These are phyloP conservation scores for Montipora efflorescens DNA, from an alignment of 64 coral and sea anemone species.

Conservation along the genomic window DNA sequence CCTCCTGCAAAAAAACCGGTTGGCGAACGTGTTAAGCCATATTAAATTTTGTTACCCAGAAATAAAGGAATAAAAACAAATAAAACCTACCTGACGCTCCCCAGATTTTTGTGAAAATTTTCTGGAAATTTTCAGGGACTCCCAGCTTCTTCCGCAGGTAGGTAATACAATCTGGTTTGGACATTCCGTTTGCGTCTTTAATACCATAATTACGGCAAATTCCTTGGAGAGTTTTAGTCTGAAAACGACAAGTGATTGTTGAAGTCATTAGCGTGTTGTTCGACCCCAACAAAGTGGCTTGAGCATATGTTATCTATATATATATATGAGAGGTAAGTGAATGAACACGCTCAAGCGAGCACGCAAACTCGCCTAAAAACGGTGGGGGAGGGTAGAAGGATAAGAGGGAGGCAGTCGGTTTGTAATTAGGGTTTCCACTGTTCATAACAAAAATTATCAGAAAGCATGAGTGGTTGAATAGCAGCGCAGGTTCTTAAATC, in stretches of 20 bases:
- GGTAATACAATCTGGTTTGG: neutral
- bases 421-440: no score
- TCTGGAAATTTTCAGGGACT: constrained; percentile 30
- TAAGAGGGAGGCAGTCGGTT: no score
- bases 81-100: constrained; percentile 41
- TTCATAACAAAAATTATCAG: no score
- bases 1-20: constrained; percentile 14
- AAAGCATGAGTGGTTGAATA: no score
- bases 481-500: no score
- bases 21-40: neutral
- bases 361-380: no score
- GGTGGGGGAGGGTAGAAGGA: no score
- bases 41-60: neutral
- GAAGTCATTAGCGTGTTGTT: no score
- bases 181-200: neutral
- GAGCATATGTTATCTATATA: no score
- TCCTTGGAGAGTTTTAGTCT: constrained; percentile 39
- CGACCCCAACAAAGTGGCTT: no score
- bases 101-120: constrained; percentile 64
- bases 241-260: neutral
- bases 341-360: no score
- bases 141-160: constrained; percentile 31
- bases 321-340: no score
- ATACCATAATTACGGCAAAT: neutral
- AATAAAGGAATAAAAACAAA: neutral